Evolutionary conservation across 2,797 vertebrate genomes (phyloP).

Genomic region (Psittacula derbiana): DNA sequence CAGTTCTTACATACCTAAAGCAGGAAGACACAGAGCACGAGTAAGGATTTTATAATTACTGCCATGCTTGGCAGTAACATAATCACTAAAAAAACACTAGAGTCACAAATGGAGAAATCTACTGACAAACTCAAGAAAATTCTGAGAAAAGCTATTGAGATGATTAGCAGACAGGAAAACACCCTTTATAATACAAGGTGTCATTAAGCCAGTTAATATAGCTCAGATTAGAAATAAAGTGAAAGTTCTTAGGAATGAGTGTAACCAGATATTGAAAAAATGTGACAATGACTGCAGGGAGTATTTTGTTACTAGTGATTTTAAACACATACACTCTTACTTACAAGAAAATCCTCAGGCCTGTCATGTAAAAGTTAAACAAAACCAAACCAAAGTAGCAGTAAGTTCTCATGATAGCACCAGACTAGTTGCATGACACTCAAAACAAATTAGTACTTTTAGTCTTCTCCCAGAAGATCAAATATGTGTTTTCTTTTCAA

Average conservation of each 20-base stretch:
- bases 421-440: background rate
- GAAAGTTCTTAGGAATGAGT: background rate
- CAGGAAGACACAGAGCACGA: background rate
- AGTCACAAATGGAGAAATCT: background rate
- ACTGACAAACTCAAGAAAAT: background rate
- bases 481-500: background rate
- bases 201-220: background rate
- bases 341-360: background rate
- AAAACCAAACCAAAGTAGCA: background rate
- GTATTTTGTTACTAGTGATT: background rate
- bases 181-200: background rate
- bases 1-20: background rate
- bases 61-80: background rate
- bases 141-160: background rate
- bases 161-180: background rate
- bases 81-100: background rate
- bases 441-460: background rate
- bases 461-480: background rate
- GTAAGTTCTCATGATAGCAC: background rate
- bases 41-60: background rate
- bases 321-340: background rate
- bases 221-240: background rate
- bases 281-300: background rate
- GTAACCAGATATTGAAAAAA: background rate
- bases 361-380: background rate